These are phyloP conservation scores for Podargus strigoides DNA, from an alignment of 2,797 vertebrate species.

Conservation along the genomic window DNA sequence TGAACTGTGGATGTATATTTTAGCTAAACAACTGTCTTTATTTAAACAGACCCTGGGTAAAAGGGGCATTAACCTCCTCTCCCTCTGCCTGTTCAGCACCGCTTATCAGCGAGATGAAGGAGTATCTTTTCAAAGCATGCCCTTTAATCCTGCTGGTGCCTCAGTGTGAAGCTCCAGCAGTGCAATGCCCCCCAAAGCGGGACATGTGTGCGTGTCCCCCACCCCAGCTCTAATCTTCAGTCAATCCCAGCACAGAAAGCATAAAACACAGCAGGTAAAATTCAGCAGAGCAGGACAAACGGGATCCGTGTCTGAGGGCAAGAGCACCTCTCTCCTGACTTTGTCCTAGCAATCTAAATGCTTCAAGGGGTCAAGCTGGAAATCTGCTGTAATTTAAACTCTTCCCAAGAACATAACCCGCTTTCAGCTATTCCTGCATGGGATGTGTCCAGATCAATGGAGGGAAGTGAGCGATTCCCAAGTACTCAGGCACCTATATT, in stretches of 20 bases:
- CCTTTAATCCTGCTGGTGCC: constrained; percentile 24
- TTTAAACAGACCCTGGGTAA: constrained; percentile 9
- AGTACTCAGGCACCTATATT: not conserved
- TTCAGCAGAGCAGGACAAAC: constrained; percentile 29
- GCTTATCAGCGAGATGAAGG: not conserved
- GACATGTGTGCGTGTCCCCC: not conserved
- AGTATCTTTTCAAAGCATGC: not conserved
- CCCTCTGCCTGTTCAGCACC: not conserved
- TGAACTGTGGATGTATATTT: not conserved
- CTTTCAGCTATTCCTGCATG: not conserved
- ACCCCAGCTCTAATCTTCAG: not conserved
- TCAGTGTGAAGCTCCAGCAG: not conserved
- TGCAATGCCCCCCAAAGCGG: not conserved
- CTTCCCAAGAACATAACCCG: not conserved
- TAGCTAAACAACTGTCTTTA: not conserved
- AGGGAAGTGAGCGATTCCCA: not conserved
- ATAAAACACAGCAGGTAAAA: not conserved
- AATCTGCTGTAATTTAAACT: not conserved
- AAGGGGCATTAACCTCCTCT: constrained; percentile 10
- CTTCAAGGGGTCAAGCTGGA: not conserved
- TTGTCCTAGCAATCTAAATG: not conserved
- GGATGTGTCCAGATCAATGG: not conserved
- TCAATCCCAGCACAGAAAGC: not conserved
- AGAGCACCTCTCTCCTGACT: not conserved
- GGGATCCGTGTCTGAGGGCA: not conserved